Evolutionary conservation across 2,888 invertebrate species (phyloP).

Genomic region (Pachydiplax longipennis): DNA sequence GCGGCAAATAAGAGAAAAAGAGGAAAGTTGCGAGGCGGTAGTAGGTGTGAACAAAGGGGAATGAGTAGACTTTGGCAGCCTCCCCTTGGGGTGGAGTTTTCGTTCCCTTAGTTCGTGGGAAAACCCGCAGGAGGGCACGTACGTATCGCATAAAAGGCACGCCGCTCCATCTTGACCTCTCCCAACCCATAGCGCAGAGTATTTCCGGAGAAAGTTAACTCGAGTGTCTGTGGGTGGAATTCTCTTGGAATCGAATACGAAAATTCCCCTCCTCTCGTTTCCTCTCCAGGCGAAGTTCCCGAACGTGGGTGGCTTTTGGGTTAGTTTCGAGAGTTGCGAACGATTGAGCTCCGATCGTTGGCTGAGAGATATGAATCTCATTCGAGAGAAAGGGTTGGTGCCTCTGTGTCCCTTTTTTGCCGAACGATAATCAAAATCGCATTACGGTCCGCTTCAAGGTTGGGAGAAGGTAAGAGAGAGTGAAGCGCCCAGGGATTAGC

Average conservation of each 20-base stretch:
- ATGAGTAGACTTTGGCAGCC: not conserved
- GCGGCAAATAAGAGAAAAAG: not conserved
- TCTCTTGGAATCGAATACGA: not conserved
- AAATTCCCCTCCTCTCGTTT: not conserved
- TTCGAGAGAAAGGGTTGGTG: not conserved
- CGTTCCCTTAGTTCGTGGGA: constrained; percentile 22
- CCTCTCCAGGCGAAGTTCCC: not conserved
- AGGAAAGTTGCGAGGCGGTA: not conserved
- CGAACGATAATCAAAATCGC: not conserved
- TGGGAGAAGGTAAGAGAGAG: not conserved
- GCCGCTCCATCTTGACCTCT: constrained; percentile 31
- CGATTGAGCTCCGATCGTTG: not conserved
- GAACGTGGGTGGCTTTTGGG: not conserved
- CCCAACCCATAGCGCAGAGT: constrained; percentile 17
- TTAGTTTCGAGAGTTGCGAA: not conserved
- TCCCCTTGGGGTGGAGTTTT: constrained; percentile 9
- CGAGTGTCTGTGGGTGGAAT: not conserved
- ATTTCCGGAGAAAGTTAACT: constrained; percentile 31
- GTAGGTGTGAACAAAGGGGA: not conserved
- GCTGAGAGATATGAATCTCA: not conserved
- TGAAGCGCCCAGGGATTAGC: not conserved
- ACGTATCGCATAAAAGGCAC: constrained; percentile 16
- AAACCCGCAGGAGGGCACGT: constrained; percentile 1
- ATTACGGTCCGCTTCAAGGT: not conserved
- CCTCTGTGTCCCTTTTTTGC: not conserved